Base-by-base conservation (phyloP, 2,113 vertebrate genomes). In the Anoplopoma fimbria region DNA sequence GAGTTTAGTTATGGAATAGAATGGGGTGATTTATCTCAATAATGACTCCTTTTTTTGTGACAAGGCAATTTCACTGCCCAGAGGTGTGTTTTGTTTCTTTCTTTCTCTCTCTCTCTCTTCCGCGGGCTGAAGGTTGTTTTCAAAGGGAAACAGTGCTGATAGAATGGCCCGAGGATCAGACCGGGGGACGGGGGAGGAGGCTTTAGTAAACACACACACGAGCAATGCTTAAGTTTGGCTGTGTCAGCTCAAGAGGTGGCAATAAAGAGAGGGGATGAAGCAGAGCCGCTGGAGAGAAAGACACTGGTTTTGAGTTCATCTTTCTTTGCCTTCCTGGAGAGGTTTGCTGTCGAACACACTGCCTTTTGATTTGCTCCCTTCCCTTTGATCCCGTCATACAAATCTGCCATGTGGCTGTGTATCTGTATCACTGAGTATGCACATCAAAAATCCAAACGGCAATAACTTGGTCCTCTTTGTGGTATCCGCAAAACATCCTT, bases 11-110 rank as follows among this genome's bases (percentile, higher is more conserved):
- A 89, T 88, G 82, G 86, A 90, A 82, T 64, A 89, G 79, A 94
- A 90, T 90, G 80, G 85, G 87, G 87, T 84, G 83, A 93, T 95
- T 94, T 94, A 93, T 94, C 92, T 94, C 89, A 93, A 93, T 93
- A 94, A 95, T 93, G 86, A 90, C 76, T 88, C 88, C 74, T 89
- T 93, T 58, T 93, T 94, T 92, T 92, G 91, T 93, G 93, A 94
- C 93, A 94, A 90, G 93, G 89, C 92, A 94, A 94, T 94, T 94
- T 92, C 89, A 88, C 87, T 86, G 87, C 83, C 84, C 90, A 86
- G 80, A 88, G 80, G 74, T 86, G 57, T 70, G 62, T 62, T 13
- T 69, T 85, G 27, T 58, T 6, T 55, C 2, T 21, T 23, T 7
- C 47, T 55, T 25, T 51, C 21, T 29, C 25, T 57, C 55, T 15